Percentiles rank a stretch among this genome's conserved stretches.
Conservation (phyloP, 2,113 vertebrate genomes). For the Oophaga pumilio region DNA sequence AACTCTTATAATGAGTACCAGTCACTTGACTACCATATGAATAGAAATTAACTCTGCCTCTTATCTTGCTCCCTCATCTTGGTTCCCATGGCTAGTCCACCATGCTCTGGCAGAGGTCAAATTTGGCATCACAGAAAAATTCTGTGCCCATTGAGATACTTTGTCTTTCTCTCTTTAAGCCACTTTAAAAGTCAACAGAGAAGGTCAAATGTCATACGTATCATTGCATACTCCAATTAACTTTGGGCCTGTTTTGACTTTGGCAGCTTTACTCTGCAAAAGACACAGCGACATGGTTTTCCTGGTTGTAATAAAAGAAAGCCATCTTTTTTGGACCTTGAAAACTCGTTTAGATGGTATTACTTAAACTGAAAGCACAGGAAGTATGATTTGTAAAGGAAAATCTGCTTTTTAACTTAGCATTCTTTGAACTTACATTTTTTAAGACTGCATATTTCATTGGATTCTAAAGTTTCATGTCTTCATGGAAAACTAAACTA, state of each 20-base stretch:
- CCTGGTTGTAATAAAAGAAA: background rate
- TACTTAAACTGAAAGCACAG: background rate
- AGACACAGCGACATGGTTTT: background rate
- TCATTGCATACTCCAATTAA: background rate
- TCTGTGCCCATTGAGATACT: background rate
- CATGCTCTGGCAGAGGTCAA: background rate
- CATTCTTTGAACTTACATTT: background rate
- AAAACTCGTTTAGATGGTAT: background rate
- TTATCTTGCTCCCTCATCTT: background rate
- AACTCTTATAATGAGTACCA: background rate
- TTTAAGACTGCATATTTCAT: background rate
- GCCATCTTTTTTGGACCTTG: background rate
- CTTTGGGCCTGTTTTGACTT: background rate
- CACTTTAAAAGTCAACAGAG: too few species aligned
- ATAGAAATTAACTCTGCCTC: background rate
- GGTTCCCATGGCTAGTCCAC: background rate
- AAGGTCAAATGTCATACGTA: background rate
- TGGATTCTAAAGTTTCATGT: background rate
- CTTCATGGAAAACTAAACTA: background rate
- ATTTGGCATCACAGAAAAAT: background rate
- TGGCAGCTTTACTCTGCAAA: background rate
- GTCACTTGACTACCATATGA: background rate
- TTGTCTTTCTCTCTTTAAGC: background rate
- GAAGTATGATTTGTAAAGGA: background rate
- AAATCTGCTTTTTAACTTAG: background rate